Evolutionary conservation across 2,797 vertebrate species (phyloP).

Genomic region (Nothura maculosa): DNA sequence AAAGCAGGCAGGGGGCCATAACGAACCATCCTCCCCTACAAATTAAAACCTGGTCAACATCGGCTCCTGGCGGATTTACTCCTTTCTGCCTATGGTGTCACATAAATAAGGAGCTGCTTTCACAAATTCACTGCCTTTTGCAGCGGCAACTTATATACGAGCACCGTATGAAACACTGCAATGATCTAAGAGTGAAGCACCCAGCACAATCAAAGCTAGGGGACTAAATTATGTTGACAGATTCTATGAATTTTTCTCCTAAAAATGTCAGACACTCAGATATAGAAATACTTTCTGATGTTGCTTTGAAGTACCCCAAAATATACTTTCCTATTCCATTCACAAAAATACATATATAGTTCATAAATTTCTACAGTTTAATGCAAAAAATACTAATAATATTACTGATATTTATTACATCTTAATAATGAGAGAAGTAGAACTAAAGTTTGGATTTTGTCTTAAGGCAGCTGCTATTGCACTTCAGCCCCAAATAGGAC

Average conservation of each 20-base stretch:
- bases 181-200: neutral
- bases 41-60: slow-evolving; percentile 39
- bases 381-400: neutral
- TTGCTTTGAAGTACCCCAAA: neutral
- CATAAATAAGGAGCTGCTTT: slow-evolving; percentile 43
- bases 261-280: neutral
- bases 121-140: slow-evolving; percentile 7
- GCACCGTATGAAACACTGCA: neutral
- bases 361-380: neutral
- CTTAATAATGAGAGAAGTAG: neutral
- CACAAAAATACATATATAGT: neutral
- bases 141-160: neutral
- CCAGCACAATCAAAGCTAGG: neutral
- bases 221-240: slow-evolving; percentile 12
- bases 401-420: neutral
- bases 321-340: neutral
- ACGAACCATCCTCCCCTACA: neutral
- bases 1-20: neutral
- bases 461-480: neutral
- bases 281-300: neutral
- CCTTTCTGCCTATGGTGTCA: neutral
- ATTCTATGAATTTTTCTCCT: neutral
- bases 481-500: neutral
- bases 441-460: neutral
- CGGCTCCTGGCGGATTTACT: slow-evolving; percentile 21